Base-by-base conservation (phyloP, 2,888 invertebrate species). In the Cheiracanthium punctorium region DNA sequence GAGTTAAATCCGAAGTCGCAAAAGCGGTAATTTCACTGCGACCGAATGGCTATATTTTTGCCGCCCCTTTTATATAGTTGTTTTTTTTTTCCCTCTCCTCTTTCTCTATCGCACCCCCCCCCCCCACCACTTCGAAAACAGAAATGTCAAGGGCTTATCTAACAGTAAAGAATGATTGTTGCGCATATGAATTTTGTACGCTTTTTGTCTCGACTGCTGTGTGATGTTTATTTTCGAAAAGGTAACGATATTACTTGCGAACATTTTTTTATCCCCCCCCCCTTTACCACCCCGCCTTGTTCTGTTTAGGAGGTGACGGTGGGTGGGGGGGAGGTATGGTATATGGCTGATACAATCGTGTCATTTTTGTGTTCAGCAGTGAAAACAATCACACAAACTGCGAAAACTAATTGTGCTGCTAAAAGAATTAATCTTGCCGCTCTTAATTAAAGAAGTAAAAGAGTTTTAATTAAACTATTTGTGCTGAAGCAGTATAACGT, bases 131-230 rank as follows among this genome's bases (percentile, higher is more conserved):
- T 58, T 58, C 12, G 5, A 24, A 37, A 58, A 80, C 64, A 80
- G 73, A 80, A 80, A 81, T 75, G 81, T 81, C 81, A 81, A 52
- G 74, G 74, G 69, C 74, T 81, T 81, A 81, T 81, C 81, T 81
- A 20, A 17, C 7, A n/a, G 75, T 81, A 74, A 81, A 70, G 75
- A 70, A 81, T 81, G 81, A 81, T 69, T 64, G 43, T 32, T n/a
- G 52, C 20, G 72, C n/a, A 72, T 67, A 20, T 24, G 33, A 77
- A 64, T 58, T 58, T 71, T 73, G 37, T 69, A 28, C 74, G 69
- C 73, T 81, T 81, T 75, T 69, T 37, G 32, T 33, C 65, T 29
- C 17, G 43, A 58, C n/a, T 17, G 58, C 8, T 48, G 58, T 17
- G 4, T 58, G 12, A 58, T 58, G 58, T 58, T 58, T 58, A 17